Evolutionary conservation across 2,113 vertebrate species (phyloP).

Genomic region (Ariopsis seemanni): DNA sequence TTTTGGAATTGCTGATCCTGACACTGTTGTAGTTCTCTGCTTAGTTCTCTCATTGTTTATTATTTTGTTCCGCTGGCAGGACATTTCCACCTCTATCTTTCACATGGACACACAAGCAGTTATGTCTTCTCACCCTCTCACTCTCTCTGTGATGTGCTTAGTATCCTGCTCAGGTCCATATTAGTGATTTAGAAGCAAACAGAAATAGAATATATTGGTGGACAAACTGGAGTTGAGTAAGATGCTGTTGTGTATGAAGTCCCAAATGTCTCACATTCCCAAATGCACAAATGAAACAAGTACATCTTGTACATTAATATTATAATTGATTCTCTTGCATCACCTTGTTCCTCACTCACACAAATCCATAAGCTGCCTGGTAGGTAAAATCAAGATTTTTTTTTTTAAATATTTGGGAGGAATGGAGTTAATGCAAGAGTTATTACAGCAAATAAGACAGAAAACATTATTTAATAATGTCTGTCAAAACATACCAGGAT

Average conservation of each 20-base stretch:
- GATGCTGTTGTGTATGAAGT: not conserved
- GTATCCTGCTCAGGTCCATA: not conserved
- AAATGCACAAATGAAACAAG: not conserved
- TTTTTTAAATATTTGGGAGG: not conserved
- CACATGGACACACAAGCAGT: not conserved
- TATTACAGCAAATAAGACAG: not conserved
- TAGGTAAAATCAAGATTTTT: not conserved
- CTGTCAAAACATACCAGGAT: not conserved
- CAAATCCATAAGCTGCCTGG: not conserved
- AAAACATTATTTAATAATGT: not conserved
- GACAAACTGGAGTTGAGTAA: not conserved
- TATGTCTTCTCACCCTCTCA: not conserved
- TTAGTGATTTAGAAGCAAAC: not conserved
- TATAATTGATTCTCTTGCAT: not conserved
- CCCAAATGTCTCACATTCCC: not conserved
- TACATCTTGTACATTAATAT: not conserved
- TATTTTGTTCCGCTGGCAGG: constrained; percentile 3
- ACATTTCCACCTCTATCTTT: constrained; percentile 24
- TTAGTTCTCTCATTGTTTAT: not conserved
- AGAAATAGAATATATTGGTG: not conserved
- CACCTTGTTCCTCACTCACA: not conserved
- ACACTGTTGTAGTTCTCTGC: not conserved
- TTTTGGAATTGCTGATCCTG: not conserved
- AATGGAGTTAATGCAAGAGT: not conserved
- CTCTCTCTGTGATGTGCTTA: not conserved